These are phyloP conservation scores for Rhyacophila brunnea DNA, from an alignment of 1,140 invertebrate species.

Conservation along the genomic window DNA sequence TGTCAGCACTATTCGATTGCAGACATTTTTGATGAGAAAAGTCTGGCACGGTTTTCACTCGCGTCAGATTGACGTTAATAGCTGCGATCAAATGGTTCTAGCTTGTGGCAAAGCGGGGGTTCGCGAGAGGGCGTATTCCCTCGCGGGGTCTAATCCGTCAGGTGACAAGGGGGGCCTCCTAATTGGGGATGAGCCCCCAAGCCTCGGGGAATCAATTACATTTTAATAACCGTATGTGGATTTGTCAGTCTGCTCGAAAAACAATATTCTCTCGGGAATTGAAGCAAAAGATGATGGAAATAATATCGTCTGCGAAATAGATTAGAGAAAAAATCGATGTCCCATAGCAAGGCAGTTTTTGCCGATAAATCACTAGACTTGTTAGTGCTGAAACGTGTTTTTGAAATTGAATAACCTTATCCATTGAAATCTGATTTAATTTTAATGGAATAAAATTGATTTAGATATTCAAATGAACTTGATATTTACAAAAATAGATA, in stretches of 20 bases:
- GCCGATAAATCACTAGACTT: too few relatives aligned
- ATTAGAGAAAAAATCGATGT: too few relatives aligned
- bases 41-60: not conserved
- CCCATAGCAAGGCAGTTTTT: too few relatives aligned
- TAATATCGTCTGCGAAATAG: too few relatives aligned
- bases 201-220: slow-evolving; percentile 34
- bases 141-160: slow-evolving; percentile 29
- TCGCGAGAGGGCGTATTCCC: slow-evolving; percentile 3
- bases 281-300: not conserved
- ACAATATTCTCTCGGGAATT: not conserved
- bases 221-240: slow-evolving; percentile 37
- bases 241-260: slow-evolving; percentile 17
- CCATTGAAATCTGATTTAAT: too few relatives aligned
- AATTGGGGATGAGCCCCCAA: slow-evolving; percentile 34
- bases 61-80: slow-evolving; percentile 23
- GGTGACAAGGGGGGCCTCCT: slow-evolving; percentile 31
- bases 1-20: too few relatives aligned
- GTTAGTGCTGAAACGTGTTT: too few relatives aligned
- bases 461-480: too few relatives aligned
- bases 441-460: too few relatives aligned
- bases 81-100: slow-evolving; percentile 23
- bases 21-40: too few relatives aligned
- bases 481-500: too few relatives aligned
- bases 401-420: too few relatives aligned
- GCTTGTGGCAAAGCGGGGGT: slow-evolving; percentile 16